Base-by-base conservation (phyloP, 2,113 vertebrate genomes). In the Neomonachus schauinslandi region DNA sequence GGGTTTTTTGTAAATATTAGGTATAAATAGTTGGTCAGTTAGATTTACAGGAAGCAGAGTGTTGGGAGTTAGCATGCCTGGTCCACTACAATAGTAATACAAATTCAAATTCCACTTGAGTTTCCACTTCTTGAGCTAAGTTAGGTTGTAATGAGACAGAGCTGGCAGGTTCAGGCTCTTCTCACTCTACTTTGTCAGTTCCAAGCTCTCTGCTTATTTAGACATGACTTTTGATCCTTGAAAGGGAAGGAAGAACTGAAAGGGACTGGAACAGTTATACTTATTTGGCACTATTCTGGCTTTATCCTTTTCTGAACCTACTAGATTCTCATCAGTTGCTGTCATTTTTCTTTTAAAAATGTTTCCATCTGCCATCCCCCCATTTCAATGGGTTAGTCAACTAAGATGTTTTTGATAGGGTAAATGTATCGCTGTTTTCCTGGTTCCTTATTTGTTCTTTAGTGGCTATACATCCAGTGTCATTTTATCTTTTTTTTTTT, bases 231-330 rank as follows among this genome's bases (percentile, higher is more conserved):
- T 18, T 36, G 33, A 42, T 24, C 51, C 28, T 91, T 77, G n/a
- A 59, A 18, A 4, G 36, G 39, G 24, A 86, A 67, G 22, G 15
- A 63, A 93, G 21, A 31, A 33, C 19, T 33, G 11, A 7, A 72
- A 31, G 51, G 5, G 21, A 15, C 31, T 19, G n/a, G 19, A 26
- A n/a, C 2, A 39, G 7, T 31, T 0, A 0, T 24, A 28, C 8
- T 57, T 79, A 7, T 7, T 4, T 61, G 1, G 18, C 1, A 28
- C 31, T 39, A 7, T 36, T 39, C 51, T 74, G 21, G 7, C 4
- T 24, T 19, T 65, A 14, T 1, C 28, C 28, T 69, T 57, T 57
- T 79, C n/a, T 79, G 22, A 79, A 26, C 4, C 22, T 18, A 46
- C 18, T 7, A 46, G 65, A 14, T 4, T 22, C 4, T 39, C 15